Evolutionary conservation across 1,140 invertebrate genomes (phyloP).

Genomic region (Drosophila jambulina): DNA sequence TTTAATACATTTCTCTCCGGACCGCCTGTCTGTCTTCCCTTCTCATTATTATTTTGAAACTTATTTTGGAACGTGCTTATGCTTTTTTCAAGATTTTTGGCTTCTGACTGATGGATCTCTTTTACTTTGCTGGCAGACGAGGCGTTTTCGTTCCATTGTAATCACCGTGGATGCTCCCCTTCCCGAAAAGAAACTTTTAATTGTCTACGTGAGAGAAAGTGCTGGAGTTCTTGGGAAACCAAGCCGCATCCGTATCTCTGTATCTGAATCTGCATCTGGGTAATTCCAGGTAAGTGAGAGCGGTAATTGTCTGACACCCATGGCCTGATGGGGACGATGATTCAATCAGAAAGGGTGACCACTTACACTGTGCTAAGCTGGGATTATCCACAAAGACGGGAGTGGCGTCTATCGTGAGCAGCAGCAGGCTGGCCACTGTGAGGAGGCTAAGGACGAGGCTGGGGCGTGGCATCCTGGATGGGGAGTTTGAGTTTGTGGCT

Average conservation of each 20-base stretch:
- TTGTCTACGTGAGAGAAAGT: conserved; percentile 81
- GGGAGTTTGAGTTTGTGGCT: conserved; percentile 22
- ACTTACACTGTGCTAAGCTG: conserved; percentile 85
- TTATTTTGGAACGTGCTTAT: conserved; percentile 34
- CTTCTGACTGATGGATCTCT: conserved; percentile 24
- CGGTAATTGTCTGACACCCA: conserved; percentile 32
- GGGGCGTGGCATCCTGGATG: conserved; percentile 39
- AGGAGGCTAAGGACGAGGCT: conserved; percentile 47
- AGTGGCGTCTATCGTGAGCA: conserved; percentile 54
- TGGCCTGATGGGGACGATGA: conserved; percentile 24
- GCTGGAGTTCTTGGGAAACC: conserved; percentile 69
- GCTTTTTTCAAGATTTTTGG: conserved; percentile 27
- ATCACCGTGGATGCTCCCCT: conserved; percentile 23
- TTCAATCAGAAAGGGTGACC: conserved; percentile 23
- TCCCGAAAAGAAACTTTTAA: conserved; percentile 64
- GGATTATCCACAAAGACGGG: conserved; percentile 84
- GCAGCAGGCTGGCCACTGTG: conserved; percentile 56
- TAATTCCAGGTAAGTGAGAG: conserved; percentile 48
- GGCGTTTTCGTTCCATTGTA: conserved; percentile 40
- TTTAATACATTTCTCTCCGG: neutral
- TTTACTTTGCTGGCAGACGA: conserved; percentile 3
- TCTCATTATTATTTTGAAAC: conserved; percentile 4
- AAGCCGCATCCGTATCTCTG: conserved; percentile 22
- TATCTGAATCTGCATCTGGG: conserved; percentile 47
- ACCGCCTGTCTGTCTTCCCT: neutral